Percentiles rank a stretch among this genome's conserved stretches.
phyloP scores from a whole-genome alignment of 37 sponge, comb jelly and placozoan species.

The Agelas oroides region DNA sequence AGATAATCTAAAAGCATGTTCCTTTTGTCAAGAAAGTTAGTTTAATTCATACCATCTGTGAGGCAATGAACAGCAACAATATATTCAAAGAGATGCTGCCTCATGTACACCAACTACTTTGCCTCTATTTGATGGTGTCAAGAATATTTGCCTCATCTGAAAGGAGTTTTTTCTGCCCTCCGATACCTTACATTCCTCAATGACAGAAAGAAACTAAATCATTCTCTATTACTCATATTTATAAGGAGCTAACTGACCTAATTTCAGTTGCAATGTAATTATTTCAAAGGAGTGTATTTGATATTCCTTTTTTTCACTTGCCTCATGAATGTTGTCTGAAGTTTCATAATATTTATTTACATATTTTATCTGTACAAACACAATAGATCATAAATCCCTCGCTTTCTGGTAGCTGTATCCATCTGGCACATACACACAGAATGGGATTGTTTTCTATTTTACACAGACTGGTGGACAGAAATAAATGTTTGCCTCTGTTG shows the following conservation, averaged over 20 bases:
- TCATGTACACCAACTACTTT: slow-evolving; percentile 48
- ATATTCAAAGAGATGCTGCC: slow-evolving; percentile 43
- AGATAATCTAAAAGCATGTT: slow-evolving; percentile 46
- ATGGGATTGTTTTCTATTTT: too few relatives aligned
- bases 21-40: slow-evolving; percentile 65
- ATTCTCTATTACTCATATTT: slow-evolving; percentile 59
- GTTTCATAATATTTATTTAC: too few relatives aligned
- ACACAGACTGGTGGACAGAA: too few relatives aligned
- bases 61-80: slow-evolving; percentile 49
- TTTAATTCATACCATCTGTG: slow-evolving; percentile 56
- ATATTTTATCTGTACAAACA: too few relatives aligned
- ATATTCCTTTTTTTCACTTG: too few relatives aligned
- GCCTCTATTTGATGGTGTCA: slow-evolving; percentile 72
- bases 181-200: slow-evolving; percentile 50
- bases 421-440: too few relatives aligned
- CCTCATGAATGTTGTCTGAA: too few relatives aligned
- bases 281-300: too few relatives aligned
- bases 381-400: too few relatives aligned
- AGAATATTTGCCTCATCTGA: slow-evolving; percentile 73
- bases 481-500: too few relatives aligned
- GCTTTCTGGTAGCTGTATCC: too few relatives aligned
- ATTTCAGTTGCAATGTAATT: slow-evolving; percentile 36
- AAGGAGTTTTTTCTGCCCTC: slow-evolving; percentile 65
- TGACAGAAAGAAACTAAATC: slow-evolving; percentile 73
- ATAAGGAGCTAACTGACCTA: slow-evolving; percentile 53